Evolutionary conservation across 1,140 invertebrate genomes (phyloP).

Genomic region (Vollenhovia emeryi): DNA sequence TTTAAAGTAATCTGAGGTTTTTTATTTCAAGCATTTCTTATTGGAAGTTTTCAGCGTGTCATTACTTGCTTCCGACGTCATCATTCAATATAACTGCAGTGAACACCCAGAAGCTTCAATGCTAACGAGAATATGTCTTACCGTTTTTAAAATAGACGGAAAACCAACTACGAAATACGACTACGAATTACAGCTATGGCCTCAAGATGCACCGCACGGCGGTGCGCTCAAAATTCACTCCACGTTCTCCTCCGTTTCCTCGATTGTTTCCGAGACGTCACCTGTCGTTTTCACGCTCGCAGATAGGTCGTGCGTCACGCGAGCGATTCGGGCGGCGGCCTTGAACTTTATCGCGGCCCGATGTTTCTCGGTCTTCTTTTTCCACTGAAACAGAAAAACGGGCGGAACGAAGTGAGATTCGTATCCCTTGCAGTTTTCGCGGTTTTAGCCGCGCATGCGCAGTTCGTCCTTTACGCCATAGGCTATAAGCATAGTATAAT

Average conservation of each 20-base stretch:
- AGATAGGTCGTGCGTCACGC: conserved; percentile 80
- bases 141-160: neutral
- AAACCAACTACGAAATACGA: neutral
- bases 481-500: too few species aligned
- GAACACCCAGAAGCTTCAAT: too few species aligned
- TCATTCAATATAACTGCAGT: too few species aligned
- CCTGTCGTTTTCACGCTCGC: conserved; percentile 71
- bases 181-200: neutral
- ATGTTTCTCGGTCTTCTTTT: conserved; percentile 89
- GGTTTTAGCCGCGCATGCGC: neutral
- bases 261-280: conserved; percentile 64
- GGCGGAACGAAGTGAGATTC: too few species aligned
- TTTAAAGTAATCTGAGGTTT: too few species aligned
- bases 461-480: neutral
- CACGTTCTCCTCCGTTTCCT: conserved; percentile 63
- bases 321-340: conserved; percentile 87
- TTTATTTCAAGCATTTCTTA: too few species aligned
- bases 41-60: too few species aligned
- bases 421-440: neutral
- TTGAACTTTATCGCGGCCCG: conserved; percentile 89
- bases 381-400: conserved; percentile 86
- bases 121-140: neutral
- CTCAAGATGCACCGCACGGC: neutral
- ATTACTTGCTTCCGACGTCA: too few species aligned
- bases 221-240: conserved; percentile 26